These are phyloP conservation scores for Panthera tigris DNA, from an alignment of 2,113 vertebrate species.

Conservation along the genomic window DNA sequence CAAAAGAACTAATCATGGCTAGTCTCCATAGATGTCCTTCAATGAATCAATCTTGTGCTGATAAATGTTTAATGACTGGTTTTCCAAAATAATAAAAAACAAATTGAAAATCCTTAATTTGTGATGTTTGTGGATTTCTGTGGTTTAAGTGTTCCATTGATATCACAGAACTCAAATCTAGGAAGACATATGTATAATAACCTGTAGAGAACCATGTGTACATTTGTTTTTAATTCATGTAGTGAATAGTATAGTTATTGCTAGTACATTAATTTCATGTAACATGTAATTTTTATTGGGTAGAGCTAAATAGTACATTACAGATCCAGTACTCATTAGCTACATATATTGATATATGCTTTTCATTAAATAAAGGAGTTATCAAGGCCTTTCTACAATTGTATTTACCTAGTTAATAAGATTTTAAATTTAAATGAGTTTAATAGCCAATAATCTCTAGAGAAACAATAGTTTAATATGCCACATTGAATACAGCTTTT, in stretches of 20 bases:
- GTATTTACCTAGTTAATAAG: conserved; percentile 50
- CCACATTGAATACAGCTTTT: conserved; percentile 8
- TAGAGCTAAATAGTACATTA: neutral
- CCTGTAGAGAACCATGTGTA: neutral
- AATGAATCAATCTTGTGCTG: neutral
- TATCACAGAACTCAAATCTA: neutral
- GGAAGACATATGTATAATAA: neutral
- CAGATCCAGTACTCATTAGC: neutral
- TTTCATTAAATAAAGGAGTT: conserved; percentile 27
- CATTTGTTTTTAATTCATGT: neutral
- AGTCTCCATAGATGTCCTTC: neutral
- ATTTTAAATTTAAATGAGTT: conserved; percentile 46
- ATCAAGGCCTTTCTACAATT: neutral
- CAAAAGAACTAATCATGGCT: neutral
- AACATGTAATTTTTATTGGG: neutral
- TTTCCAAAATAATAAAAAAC: neutral
- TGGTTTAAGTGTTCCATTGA: neutral
- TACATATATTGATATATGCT: neutral
- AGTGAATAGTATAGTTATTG: neutral
- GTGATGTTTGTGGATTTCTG: neutral
- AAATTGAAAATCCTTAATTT: neutral
- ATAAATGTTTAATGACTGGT: neutral
- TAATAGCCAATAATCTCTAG: conserved; percentile 36
- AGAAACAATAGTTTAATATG: conserved; percentile 1
- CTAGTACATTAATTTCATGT: neutral